Percentiles rank a stretch among this genome's conserved stretches.
phyloP scores from a whole-genome alignment of 2,797 vertebrate genomes.

The Gallinago nigripennis region DNA sequence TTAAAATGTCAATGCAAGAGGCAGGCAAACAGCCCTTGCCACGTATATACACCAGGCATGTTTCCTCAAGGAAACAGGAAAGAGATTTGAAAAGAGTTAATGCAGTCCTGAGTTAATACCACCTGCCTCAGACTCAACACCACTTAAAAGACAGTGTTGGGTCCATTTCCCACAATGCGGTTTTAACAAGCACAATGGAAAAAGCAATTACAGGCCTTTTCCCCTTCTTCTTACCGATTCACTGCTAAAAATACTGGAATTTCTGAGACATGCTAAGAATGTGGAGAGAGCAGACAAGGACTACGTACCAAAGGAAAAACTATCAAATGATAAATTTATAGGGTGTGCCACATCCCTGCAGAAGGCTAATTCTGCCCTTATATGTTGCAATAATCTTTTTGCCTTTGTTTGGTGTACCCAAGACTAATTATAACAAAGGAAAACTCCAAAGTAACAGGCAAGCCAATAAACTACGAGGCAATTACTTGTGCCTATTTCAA shows the following conservation, averaged over 20 bases:
- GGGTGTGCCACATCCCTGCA: background rate
- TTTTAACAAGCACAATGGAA: conserved; percentile 71
- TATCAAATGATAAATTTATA: background rate
- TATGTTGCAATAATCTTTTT: background rate
- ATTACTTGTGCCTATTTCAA: background rate
- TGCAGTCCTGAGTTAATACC: conserved; percentile 69
- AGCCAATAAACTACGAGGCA: background rate
- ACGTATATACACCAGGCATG: conserved; percentile 62
- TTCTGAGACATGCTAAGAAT: conserved; percentile 66
- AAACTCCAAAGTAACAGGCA: conserved; percentile 4
- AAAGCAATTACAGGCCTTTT: conserved; percentile 62
- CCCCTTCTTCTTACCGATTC: conserved; percentile 50
- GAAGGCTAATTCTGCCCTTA: background rate
- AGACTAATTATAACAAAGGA: background rate
- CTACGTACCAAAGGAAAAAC: background rate
- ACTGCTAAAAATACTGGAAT: conserved; percentile 57
- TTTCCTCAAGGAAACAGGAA: conserved; percentile 68
- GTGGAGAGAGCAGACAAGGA: conserved; percentile 1
- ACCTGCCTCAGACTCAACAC: conserved; percentile 74
- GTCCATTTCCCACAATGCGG: conserved; percentile 68
- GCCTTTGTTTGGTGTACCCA: background rate
- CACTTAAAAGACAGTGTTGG: conserved; percentile 75
- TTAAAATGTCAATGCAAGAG: conserved; percentile 77
- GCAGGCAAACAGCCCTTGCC: conserved; percentile 69
- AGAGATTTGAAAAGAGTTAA: conserved; percentile 69